phyloP scores from a whole-genome alignment of 2,113 vertebrate species.

The Oreochromis tanganicae region DNA sequence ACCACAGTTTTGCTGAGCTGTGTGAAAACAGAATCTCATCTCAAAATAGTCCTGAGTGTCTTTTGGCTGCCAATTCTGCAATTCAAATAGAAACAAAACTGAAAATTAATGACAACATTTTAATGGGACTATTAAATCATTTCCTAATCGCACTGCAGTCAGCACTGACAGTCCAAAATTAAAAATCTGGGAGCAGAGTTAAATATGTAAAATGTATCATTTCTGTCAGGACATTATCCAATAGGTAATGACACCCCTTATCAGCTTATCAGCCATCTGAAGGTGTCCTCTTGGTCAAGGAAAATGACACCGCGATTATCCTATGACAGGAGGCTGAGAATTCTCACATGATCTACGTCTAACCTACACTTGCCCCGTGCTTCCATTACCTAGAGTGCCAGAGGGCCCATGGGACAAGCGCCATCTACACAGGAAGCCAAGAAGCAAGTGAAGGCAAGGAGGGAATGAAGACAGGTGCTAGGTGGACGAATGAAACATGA shows the following conservation, averaged over 20 bases:
- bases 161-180: neutral
- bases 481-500: slow-evolving; percentile 34
- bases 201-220: neutral
- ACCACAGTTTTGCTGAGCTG: neutral
- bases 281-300: neutral
- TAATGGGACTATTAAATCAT: slow-evolving; percentile 38
- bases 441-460: slow-evolving; percentile 43
- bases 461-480: slow-evolving; percentile 37
- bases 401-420: slow-evolving; percentile 30
- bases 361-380: slow-evolving; percentile 43
- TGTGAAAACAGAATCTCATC: neutral
- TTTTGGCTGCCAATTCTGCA: slow-evolving; percentile 7
- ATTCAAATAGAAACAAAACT: slow-evolving; percentile 10
- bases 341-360: slow-evolving; percentile 26
- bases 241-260: slow-evolving; percentile 4
- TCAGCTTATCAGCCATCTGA: slow-evolving; percentile 5
- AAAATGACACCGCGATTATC: slow-evolving; percentile 13
- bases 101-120: slow-evolving; percentile 38
- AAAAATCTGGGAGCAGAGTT: slow-evolving; percentile 5
- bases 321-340: neutral
- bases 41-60: neutral
- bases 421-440: slow-evolving; percentile 33
- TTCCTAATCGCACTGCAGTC: slow-evolving; percentile 2
- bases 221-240: neutral
- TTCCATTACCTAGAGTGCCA: slow-evolving; percentile 46